Evolutionary conservation across 1,140 invertebrate genomes (phyloP), one percentile per base, ranked within the genome.

Genomic region (Caenorhabditis inopinata): DNA sequence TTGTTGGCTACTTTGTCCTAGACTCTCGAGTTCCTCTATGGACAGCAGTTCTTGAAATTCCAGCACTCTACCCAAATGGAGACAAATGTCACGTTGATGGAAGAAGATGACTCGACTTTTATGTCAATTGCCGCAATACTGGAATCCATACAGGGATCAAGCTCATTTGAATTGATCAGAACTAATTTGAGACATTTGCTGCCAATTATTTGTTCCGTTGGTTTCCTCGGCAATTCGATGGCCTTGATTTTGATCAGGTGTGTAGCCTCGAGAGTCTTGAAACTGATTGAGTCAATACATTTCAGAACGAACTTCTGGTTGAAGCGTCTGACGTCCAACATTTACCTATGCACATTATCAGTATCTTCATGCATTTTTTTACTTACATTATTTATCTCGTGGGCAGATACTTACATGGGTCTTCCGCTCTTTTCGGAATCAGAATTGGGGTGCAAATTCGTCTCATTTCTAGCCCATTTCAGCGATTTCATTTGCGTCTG

Each of bases 401-500:
- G 80, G 80, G 58, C 83, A 5, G 85, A 85, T 45, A 76, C 85
- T 9, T 74, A 75, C 16, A 47, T 83, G 47, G 12, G 58, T 9
- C 38, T 83, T 5, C 83, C 85, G 1, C 62, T 88, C 9, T 88
- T 87, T 47, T 81, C 74, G 9, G 51, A 85, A 75, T 85, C 81
- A 6, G 85, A 87, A 49, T 14, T 87, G 46, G 86, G 87, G 4
- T 87, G 86, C 79, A 88, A 88, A 38, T 47, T 83, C 25, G 76
- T 88, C 35, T 89, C 87, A 9, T 88, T 88, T 38, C 45, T 87
- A 16, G 87, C 87, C 0, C 87, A 88, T 78, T 81, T 81, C 21
- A 87, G 84, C 68, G 87, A 88, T 82, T 88, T 88, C 48, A 85
- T 87, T 42, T 88, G 87, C 78, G 87, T 88, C 23, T 88, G 87